Percentiles rank a stretch among this genome's conserved stretches.
Evolutionary conservation across 2,888 invertebrate genomes (phyloP).

Genomic region (Rotaria macrura): DNA sequence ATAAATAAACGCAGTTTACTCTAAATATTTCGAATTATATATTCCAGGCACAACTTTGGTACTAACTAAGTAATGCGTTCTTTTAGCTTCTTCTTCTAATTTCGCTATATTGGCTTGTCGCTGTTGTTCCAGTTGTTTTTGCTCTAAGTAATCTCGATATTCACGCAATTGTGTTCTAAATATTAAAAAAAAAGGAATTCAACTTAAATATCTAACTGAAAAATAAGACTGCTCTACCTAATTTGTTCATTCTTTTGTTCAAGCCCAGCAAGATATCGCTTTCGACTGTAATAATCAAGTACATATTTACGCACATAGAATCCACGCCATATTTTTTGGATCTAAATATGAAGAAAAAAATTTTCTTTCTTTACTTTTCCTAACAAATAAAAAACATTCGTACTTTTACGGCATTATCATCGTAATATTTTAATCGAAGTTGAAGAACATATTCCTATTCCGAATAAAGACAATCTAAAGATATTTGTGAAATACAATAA

Average conservation of each 20-base stretch:
- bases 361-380: not conserved
- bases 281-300: slow-evolving; percentile 38
- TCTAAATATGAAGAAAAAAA: slow-evolving; percentile 36
- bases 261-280: slow-evolving; percentile 23
- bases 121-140: slow-evolving; percentile 28
- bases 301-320: slow-evolving; percentile 48
- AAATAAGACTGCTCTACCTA: slow-evolving; percentile 15
- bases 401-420: not conserved
- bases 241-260: slow-evolving; percentile 30
- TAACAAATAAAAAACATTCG: not conserved
- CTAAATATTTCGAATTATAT: slow-evolving; percentile 23
- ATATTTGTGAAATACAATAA: too few relatives aligned
- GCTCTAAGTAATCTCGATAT: slow-evolving; percentile 31
- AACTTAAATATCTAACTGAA: not conserved
- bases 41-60: slow-evolving; percentile 31
- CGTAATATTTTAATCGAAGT: not conserved
- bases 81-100: slow-evolving; percentile 32
- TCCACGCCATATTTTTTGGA: slow-evolving; percentile 49
- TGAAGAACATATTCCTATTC: not conserved
- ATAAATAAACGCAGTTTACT: slow-evolving; percentile 25
- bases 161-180: slow-evolving; percentile 24
- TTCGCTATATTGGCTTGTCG: slow-evolving; percentile 7
- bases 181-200: not conserved
- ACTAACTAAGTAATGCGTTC: slow-evolving; percentile 31
- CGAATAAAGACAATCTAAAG: not conserved